These are phyloP conservation scores for Perizoma flavofasciatum DNA, from an alignment of 2,888 invertebrate genomes.

Conservation along the genomic window DNA sequence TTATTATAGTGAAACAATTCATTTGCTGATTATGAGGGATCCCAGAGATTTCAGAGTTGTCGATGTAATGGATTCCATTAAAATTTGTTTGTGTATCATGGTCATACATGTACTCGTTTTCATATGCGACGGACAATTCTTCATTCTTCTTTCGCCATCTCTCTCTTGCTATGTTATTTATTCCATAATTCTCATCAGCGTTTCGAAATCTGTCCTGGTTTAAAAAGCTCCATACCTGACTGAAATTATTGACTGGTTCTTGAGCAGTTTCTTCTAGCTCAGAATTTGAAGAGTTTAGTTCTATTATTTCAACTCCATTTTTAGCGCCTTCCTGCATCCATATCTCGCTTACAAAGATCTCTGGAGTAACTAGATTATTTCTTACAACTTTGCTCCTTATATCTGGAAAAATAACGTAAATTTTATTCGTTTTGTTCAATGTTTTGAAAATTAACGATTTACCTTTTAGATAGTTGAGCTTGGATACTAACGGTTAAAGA, in stretches of 20 bases:
- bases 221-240: constrained; percentile 49
- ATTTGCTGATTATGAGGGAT: constrained; percentile 44
- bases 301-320: constrained; percentile 60
- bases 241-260: constrained; percentile 34
- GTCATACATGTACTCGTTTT: constrained; percentile 23
- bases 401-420: constrained; percentile 43
- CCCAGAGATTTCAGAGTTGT: constrained; percentile 30
- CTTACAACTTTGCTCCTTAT: constrained; percentile 38
- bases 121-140: constrained; percentile 18
- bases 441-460: too few relatives aligned
- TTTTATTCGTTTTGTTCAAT: not conserved
- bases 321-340: constrained; percentile 51
- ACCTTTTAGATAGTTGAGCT: too few relatives aligned
- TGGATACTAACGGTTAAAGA: constrained; percentile 42
- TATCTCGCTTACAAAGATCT: constrained; percentile 47
- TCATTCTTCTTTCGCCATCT: constrained; percentile 43
- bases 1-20: constrained; percentile 60
- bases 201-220: constrained; percentile 40
- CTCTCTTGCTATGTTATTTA: constrained; percentile 54
- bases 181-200: constrained; percentile 43
- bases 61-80: constrained; percentile 28
- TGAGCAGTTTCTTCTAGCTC: constrained; percentile 37
- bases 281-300: constrained; percentile 55
- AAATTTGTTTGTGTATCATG: constrained; percentile 25
- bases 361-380: constrained; percentile 42